A percentile compares a stretch with the other conserved stretches of the same genome.
phyloP scores from a whole-genome alignment of 2,888 invertebrate genomes.

The Ichneumon xanthorius region DNA sequence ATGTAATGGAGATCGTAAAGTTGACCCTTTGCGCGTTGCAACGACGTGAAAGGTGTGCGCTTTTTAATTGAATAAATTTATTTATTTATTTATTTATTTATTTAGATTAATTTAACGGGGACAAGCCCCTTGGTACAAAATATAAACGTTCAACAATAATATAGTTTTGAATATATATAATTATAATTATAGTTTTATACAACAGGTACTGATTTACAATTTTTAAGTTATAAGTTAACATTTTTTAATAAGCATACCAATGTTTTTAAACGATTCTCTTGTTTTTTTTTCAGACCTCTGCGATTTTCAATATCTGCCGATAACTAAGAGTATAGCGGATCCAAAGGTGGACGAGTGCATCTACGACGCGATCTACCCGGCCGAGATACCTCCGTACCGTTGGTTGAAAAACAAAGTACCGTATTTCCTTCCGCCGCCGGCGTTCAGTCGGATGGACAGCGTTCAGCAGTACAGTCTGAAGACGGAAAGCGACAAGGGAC shows the following conservation, averaged over 20 bases:
- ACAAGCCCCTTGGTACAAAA: too few relatives aligned
- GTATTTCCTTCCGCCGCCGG: slow-evolving; percentile 90
- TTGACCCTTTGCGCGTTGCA: too few relatives aligned
- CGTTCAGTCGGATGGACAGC: slow-evolving; percentile 92
- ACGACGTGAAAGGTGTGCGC: too few relatives aligned
- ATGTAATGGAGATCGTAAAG: too few relatives aligned
- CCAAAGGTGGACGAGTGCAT: slow-evolving; percentile 86
- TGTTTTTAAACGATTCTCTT: slow-evolving; percentile 82
- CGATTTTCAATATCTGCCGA: slow-evolving; percentile 97
- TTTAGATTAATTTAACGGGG: too few relatives aligned
- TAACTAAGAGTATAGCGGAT: slow-evolving; percentile 85
- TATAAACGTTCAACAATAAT: too few relatives aligned
- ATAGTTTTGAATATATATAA: too few relatives aligned
- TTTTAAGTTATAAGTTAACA: background rate
- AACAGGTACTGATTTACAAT: too few relatives aligned
- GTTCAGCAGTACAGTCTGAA: slow-evolving; percentile 82
- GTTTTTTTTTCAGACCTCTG: slow-evolving; percentile 88
- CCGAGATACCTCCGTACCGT: slow-evolving; percentile 85
- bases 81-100: too few relatives aligned
- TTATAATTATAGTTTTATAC: too few relatives aligned
- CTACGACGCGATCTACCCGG: slow-evolving; percentile 88
- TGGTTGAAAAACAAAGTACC: slow-evolving; percentile 88
- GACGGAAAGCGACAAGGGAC: slow-evolving; percentile 77
- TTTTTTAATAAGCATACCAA: background rate
- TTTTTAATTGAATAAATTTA: too few relatives aligned